Evolutionary conservation across 1,140 invertebrate genomes (phyloP).

Genomic region (Penaeus vannamei): DNA sequence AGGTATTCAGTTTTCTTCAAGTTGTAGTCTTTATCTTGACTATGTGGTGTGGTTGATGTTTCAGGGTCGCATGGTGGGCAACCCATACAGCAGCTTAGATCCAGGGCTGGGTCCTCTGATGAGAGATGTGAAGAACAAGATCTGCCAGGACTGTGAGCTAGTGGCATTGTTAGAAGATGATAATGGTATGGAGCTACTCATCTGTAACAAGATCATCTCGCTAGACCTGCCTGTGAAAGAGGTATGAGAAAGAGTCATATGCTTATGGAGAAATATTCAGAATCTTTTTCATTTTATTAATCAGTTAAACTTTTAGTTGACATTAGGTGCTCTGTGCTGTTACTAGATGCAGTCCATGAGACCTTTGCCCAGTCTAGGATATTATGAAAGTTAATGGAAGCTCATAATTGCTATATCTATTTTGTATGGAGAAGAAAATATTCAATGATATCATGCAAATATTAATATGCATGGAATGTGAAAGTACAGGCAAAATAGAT

Average conservation of each 20-base stretch:
- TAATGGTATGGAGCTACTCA: constrained; percentile 98
- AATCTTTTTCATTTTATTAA: neutral
- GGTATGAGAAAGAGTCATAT: constrained; percentile 72
- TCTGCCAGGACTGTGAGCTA: constrained; percentile 96
- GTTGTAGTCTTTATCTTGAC: neutral
- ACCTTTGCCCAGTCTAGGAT: no score
- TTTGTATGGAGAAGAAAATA: no score
- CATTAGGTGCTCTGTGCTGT: no score
- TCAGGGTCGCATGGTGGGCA: constrained; percentile 95
- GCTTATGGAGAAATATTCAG: neutral
- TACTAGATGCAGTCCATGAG: no score
- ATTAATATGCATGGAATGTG: no score
- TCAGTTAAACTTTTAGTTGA: neutral
- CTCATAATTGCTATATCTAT: no score
- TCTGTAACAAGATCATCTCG: constrained; percentile 98
- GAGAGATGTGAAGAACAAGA: constrained; percentile 99
- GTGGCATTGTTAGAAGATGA: constrained; percentile 97
- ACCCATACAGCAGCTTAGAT: constrained; percentile 95
- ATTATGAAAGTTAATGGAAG: no score
- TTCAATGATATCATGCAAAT: no score
- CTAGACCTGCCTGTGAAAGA: constrained; percentile 96
- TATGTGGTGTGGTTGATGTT: constrained; percentile 32
- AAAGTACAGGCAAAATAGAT: no score
- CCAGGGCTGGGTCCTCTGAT: constrained; percentile 95
- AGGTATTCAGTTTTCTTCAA: no score